A percentile compares a stretch with the other conserved stretches of the same genome.
These are phyloP conservation scores for Polyommatus iphigenia DNA, from an alignment of 2,888 invertebrate genomes.

Conservation along the genomic window DNA sequence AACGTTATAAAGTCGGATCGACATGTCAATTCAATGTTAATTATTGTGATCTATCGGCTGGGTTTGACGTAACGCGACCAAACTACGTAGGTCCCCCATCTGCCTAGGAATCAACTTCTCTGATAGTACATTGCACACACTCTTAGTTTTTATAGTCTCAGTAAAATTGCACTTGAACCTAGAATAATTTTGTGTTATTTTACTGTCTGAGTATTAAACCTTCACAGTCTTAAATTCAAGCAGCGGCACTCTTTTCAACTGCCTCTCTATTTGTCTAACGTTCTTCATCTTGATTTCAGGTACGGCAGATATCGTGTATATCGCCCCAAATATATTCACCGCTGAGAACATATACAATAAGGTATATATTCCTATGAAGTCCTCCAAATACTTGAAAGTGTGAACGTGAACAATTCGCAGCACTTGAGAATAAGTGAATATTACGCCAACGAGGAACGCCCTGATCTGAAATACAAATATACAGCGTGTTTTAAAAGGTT, in stretches of 20 bases:
- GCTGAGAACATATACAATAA: slow-evolving; percentile 62
- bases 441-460: slow-evolving; percentile 52
- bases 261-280: slow-evolving; percentile 60
- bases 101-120: no score
- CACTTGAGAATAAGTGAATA: slow-evolving; percentile 58
- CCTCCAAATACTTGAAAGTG: slow-evolving; percentile 59
- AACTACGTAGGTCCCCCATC: no score
- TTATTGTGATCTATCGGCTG: no score
- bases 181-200: no score
- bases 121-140: no score
- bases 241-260: slow-evolving; percentile 59
- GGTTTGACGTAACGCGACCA: no score
- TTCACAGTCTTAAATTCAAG: slow-evolving; percentile 48
- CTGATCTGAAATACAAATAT: slow-evolving; percentile 56
- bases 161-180: no score
- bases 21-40: no score
- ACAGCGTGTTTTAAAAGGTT: not conserved
- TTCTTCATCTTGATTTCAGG: slow-evolving; percentile 55
- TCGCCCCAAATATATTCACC: slow-evolving; percentile 61
- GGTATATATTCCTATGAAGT: slow-evolving; percentile 59
- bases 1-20: no score
- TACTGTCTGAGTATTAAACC: not conserved
- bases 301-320: slow-evolving; percentile 58
- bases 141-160: no score
- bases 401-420: slow-evolving; percentile 59